Conservation (phyloP, 2,797 vertebrate genomes). For the Peromyscus eremicus region DNA sequence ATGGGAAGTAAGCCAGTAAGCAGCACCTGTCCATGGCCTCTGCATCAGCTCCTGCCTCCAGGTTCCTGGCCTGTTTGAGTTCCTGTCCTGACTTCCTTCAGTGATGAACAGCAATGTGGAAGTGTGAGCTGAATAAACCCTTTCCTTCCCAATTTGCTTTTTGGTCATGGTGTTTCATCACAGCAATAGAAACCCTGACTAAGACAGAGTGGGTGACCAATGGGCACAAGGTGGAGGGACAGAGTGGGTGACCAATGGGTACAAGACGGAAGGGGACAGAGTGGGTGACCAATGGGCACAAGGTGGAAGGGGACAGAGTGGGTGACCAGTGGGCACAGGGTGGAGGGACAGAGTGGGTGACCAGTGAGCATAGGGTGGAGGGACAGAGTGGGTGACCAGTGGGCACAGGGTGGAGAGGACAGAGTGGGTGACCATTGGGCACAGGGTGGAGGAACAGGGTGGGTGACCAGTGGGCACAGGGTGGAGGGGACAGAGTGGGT, state of each 20-base stretch:
- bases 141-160: background rate
- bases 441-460: too few relatives aligned
- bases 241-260: too few relatives aligned
- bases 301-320: background rate
- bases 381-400: too few relatives aligned
- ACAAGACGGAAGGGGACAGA: too few relatives aligned
- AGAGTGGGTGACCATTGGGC: background rate
- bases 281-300: too few relatives aligned
- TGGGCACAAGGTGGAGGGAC: too few relatives aligned
- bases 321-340: too few relatives aligned
- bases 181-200: background rate
- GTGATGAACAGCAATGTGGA: background rate
- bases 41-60: background rate
- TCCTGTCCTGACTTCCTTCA: background rate
- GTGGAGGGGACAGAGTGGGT: too few relatives aligned
- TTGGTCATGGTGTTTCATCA: background rate
- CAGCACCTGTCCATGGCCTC: background rate
- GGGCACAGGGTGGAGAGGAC: background rate
- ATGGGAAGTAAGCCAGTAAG: background rate
- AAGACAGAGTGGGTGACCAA: background rate
- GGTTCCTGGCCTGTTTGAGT: background rate
- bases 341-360: background rate
- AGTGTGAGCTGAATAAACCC: background rate
- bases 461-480: too few relatives aligned
- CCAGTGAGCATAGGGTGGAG: too few relatives aligned